Conservation (phyloP, 2,797 vertebrate species). For the Protosalanx chinensis region DNA sequence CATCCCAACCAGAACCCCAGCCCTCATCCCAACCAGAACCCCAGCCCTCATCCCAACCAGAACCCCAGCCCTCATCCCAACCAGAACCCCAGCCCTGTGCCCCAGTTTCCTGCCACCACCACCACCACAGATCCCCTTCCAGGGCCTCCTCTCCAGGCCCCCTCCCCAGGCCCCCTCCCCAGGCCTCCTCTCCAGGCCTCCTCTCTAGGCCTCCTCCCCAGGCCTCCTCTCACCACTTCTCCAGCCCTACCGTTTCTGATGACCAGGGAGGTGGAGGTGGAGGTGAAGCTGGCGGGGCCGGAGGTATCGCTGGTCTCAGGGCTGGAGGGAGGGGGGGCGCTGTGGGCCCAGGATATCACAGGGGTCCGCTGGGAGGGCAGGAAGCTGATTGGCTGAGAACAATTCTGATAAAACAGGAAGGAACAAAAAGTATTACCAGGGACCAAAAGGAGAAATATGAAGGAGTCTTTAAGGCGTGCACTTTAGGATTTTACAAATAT, state of each 20-base stretch:
- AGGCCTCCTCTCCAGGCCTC: neutral
- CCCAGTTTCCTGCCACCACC: no score
- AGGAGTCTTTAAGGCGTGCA: neutral
- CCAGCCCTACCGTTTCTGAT: slow-evolving; percentile 76
- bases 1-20: no score
- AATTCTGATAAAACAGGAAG: slow-evolving; percentile 74
- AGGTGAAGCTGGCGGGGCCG: slow-evolving; percentile 43
- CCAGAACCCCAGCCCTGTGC: no score
- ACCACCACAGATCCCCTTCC: no score
- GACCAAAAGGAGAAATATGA: neutral
- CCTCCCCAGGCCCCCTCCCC: no score
- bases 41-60: no score
- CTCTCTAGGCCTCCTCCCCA: neutral
- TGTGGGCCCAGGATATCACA: slow-evolving; percentile 65
- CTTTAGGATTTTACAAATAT: neutral
- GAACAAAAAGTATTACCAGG: neutral
- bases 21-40: no score
- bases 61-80: no score
- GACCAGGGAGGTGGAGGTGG: slow-evolving; percentile 64
- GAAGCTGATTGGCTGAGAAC: slow-evolving; percentile 79
- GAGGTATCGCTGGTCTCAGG: slow-evolving; percentile 70
- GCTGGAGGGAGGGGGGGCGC: slow-evolving; percentile 63
- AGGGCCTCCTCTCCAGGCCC: no score
- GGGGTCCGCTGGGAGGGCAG: slow-evolving; percentile 76
- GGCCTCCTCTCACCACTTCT: neutral